phyloP scores from a whole-genome alignment of 2,113 vertebrate species.

The Hymenochirus boettgeri region DNA sequence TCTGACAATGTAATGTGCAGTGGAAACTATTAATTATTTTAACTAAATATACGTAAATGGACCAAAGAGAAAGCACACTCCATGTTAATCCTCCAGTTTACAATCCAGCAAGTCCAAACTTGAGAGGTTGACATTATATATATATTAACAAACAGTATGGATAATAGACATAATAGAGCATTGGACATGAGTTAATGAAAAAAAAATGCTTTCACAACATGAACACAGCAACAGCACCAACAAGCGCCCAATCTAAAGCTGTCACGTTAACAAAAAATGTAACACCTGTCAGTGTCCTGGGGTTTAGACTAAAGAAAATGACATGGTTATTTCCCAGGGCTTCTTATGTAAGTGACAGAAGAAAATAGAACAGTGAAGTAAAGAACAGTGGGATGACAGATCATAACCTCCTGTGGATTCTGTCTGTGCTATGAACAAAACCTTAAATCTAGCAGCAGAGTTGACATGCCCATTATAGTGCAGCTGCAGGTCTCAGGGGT shows the following conservation, averaged over 20 bases:
- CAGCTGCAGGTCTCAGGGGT: not conserved
- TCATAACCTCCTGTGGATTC: not conserved
- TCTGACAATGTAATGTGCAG: no score
- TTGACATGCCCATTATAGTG: constrained; percentile 8
- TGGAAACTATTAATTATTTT: no score
- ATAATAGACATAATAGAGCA: not conserved
- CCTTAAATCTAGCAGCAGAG: not conserved
- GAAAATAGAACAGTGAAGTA: not conserved
- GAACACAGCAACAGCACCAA: constrained; percentile 1
- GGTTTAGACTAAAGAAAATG: constrained; percentile 5
- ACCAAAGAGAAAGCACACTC: not conserved
- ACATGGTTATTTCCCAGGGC: not conserved
- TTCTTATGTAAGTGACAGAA: constrained; percentile 3
- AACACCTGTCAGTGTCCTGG: not conserved
- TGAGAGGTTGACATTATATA: constrained; percentile 1
- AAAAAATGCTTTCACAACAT: constrained; percentile 5
- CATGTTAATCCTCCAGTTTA: not conserved
- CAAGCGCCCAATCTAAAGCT: not conserved
- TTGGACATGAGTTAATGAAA: not conserved
- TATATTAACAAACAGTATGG: constrained; percentile 6
- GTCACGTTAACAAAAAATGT: not conserved
- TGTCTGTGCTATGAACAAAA: not conserved
- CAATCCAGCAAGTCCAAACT: not conserved
- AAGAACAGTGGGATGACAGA: not conserved
- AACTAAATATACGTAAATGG: no score